A percentile compares a stretch with the other conserved stretches of the same genome.
phyloP scores from a whole-genome alignment of 2,113 vertebrate species.

The Eupsittula cactorum region DNA sequence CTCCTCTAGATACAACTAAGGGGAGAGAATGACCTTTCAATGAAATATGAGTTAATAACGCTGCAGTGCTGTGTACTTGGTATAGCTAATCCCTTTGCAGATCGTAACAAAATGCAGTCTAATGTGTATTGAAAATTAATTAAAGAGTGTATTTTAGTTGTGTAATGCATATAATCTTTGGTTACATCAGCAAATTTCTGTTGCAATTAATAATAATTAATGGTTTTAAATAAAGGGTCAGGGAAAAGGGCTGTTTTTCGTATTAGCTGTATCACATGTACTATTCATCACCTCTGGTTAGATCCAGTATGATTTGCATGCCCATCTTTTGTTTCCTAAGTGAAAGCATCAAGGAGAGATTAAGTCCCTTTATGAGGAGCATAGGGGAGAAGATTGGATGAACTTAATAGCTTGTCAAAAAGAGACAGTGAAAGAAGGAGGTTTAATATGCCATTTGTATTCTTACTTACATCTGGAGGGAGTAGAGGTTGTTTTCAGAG shows the following conservation, averaged over 20 bases:
- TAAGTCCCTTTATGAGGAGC: conserved; percentile 49
- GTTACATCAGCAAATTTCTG: conserved; percentile 46
- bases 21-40: conserved; percentile 59
- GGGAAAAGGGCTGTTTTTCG: neutral
- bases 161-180: conserved; percentile 44
- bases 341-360: conserved; percentile 44
- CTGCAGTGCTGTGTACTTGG: conserved; percentile 14
- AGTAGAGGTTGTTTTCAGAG: neutral
- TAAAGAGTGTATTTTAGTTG: conserved; percentile 34
- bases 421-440: conserved; percentile 32
- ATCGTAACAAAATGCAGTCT: conserved; percentile 54
- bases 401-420: conserved; percentile 62
- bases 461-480: conserved; percentile 44
- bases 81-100: conserved; percentile 28
- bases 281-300: conserved; percentile 34
- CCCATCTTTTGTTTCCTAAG: conserved; percentile 40
- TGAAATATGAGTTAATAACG: conserved; percentile 70
- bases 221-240: conserved; percentile 17
- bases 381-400: conserved; percentile 15
- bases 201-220: conserved; percentile 66
- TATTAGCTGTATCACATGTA: neutral
- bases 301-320: conserved; percentile 14
- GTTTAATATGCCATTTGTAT: conserved; percentile 53
- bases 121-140: conserved; percentile 70
- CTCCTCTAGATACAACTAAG: conserved; percentile 34